Base-by-base conservation (phyloP, 2,888 invertebrate species). In the Dryobotodes eremita region DNA sequence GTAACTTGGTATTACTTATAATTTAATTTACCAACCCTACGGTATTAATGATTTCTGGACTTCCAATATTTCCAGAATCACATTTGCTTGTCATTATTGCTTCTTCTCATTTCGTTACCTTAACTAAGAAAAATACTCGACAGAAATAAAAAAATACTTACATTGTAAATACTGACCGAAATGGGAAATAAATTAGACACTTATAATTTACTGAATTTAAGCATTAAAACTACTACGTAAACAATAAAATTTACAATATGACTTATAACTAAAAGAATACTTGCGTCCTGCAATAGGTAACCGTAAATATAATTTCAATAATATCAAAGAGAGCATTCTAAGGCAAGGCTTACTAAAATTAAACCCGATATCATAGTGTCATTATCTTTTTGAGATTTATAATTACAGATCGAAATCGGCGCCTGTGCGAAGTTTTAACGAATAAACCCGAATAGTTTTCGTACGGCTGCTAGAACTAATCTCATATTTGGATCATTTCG, bases 121-220 rank as follows among this genome's bases (percentile, higher is more conserved):
- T 92, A 93, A 91, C 90, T 90, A 92, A 92, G 53, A 91, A 93
- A 92, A 94, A 95, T 94, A 95, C 93, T 94, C 89, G 91, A 93
- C 89, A 92, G 92, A 94, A 92, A 91, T 89, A 78, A 90, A 92
- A 93, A 94, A 95, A 96, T 96, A 96, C 96, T 96, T 96, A 96
- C 92, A 95, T 92, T 93, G 94, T 95, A 96, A 97, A 97, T 97
- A 97, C 97, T 97, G 97, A 97, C 97, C 97, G 96, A 96, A 95
- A 95, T 92, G 95, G 95, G 96, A 96, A 96, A 97, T 96, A 96
- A 97, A 95, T 95, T 95, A 96, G 91, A 96, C 92, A 93, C 94
- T 93, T 94, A 95, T 92, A 93, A 93, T 94, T 94, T 94, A 94
- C 92, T 92, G 91, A 93, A 93, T 93, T 91, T 89, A 92, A 92